Percentiles rank a stretch among this genome's conserved stretches.
Evolutionary conservation across 2,113 vertebrate species (phyloP).

Genomic region (Maccullochella peelii): DNA sequence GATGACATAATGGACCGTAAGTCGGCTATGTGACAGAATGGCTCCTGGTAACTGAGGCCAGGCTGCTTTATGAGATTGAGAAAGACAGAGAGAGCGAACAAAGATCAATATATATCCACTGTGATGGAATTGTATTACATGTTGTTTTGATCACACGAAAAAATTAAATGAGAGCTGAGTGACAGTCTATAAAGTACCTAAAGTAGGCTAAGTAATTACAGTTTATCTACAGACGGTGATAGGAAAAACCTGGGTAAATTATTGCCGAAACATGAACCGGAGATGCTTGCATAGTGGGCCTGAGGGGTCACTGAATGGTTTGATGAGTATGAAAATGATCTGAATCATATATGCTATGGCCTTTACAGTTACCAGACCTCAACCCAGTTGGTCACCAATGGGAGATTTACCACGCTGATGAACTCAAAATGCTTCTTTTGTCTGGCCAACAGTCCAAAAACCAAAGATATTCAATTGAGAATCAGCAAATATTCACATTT

Average conservation of each 20-base stretch:
- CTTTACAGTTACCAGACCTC: constrained; percentile 2
- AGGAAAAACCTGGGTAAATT: neutral
- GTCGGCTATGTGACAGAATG: constrained; percentile 37
- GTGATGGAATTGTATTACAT: constrained; percentile 23
- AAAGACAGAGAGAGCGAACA: constrained; percentile 5
- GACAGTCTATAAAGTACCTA: neutral
- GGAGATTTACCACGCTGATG: neutral
- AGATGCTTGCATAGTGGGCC: neutral
- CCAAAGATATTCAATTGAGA: neutral
- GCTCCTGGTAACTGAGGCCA: constrained; percentile 39
- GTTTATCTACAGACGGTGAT: neutral
- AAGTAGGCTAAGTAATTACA: constrained; percentile 16
- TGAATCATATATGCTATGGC: neutral
- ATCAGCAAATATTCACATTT: neutral
- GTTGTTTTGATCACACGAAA: constrained; percentile 39
- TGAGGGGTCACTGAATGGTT: neutral
- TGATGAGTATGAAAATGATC: constrained; percentile 21
- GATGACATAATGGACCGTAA: constrained; percentile 49
- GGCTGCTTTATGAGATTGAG: constrained; percentile 31
- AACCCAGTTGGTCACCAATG: neutral
- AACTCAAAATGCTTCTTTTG: neutral
- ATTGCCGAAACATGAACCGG: neutral
- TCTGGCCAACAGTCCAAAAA: neutral
- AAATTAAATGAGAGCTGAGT: constrained; percentile 10
- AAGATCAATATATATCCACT: constrained; percentile 38